phyloP scores from a whole-genome alignment of 2,888 invertebrate genomes.

The Lamellibrachia satsuma region DNA sequence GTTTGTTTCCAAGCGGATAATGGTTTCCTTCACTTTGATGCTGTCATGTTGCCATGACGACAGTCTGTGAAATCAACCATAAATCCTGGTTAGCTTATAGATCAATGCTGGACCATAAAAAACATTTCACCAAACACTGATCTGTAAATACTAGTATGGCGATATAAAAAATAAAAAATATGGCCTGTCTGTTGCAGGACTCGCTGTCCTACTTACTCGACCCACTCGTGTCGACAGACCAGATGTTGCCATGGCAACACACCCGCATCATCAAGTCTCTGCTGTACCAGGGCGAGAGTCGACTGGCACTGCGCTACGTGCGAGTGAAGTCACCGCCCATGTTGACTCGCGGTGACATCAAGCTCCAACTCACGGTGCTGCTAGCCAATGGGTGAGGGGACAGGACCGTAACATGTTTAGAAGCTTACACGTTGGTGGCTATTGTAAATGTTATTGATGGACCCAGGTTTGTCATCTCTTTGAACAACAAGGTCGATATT shows the following conservation, averaged over 20 bases:
- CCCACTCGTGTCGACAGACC: conserved; percentile 70
- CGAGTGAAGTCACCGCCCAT: conserved; percentile 72
- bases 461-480: no score
- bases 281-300: conserved; percentile 75
- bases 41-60: no score
- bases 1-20: no score
- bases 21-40: no score
- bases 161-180: not conserved
- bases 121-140: no score
- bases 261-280: conserved; percentile 74
- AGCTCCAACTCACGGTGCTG: conserved; percentile 71
- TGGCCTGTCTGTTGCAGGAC: conserved; percentile 67
- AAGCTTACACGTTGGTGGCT: not conserved
- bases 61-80: no score
- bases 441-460: no score
- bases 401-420: no score
- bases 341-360: conserved; percentile 69
- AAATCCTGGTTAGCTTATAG: no score
- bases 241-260: conserved; percentile 80
- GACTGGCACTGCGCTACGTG: conserved; percentile 77
- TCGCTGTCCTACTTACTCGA: conserved; percentile 76
- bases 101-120: no score
- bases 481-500: no score
- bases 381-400: conserved; percentile 70
- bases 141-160: no score